phyloP scores from a whole-genome alignment of 2,888 invertebrate genomes.

The Cephus spinipes region DNA sequence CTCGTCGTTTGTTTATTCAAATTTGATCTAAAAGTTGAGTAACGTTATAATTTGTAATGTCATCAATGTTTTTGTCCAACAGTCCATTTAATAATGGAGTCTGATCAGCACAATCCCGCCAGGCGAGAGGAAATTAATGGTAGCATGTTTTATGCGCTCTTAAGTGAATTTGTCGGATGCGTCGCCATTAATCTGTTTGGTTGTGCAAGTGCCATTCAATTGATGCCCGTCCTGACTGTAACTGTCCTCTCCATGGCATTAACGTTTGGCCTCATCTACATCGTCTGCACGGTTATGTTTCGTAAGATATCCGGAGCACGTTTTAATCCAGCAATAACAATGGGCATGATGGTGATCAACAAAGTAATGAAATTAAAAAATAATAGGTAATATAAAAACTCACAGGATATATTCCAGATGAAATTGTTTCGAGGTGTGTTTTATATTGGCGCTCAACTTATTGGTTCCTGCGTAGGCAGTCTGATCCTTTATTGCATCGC shows the following conservation, averaged over 20 bases:
- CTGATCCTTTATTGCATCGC: not conserved
- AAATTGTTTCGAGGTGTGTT: not conserved
- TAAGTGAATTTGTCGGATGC: slow-evolving; percentile 10
- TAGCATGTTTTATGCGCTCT: not conserved
- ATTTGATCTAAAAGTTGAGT: not conserved
- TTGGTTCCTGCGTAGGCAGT: not conserved
- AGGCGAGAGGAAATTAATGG: not conserved
- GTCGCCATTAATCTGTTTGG: slow-evolving; percentile 12
- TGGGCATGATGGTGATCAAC: slow-evolving; percentile 10
- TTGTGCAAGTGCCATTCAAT: slow-evolving; percentile 11
- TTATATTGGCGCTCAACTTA: not conserved
- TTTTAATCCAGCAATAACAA: slow-evolving; percentile 11
- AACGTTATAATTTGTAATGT: not conserved
- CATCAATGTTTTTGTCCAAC: not conserved
- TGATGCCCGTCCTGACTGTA: not conserved
- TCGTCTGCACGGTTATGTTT: slow-evolving; percentile 1
- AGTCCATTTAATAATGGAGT: not conserved
- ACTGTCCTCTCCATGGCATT: not conserved
- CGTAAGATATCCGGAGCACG: slow-evolving; percentile 4
- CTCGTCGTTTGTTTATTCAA: not conserved
- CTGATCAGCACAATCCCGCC: not conserved
- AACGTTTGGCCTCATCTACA: not conserved
- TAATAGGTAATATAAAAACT: not conserved
- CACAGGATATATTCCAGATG: not conserved
- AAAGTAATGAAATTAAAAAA: not conserved